phyloP scores from a whole-genome alignment of 2,113 vertebrate species.

The Myrmophylax atrothorax region DNA sequence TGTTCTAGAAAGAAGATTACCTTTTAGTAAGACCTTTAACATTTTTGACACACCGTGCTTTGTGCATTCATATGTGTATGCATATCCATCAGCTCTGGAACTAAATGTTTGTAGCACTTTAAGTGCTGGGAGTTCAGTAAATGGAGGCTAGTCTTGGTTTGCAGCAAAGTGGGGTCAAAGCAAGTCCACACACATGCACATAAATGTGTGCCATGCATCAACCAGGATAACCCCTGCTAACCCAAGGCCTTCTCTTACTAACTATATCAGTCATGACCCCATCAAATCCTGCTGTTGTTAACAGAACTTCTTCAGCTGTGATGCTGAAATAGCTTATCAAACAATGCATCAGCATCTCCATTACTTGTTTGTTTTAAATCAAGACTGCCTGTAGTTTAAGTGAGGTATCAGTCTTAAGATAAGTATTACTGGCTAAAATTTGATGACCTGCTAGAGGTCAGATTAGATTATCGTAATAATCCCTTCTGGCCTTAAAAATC shows the following conservation, averaged over 20 bases:
- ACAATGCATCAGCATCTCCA: neutral
- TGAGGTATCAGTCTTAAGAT: neutral
- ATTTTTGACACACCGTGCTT: neutral
- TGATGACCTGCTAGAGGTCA: neutral
- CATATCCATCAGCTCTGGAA: neutral
- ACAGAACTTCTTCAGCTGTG: neutral
- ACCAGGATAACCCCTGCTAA: neutral
- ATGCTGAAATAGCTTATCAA: neutral
- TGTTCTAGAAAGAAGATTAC: neutral
- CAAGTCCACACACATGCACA: rapidly evolving
- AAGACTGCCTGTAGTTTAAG: neutral
- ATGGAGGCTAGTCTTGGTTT: neutral
- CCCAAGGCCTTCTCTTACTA: neutral
- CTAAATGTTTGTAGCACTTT: neutral
- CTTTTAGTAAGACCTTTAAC: neutral
- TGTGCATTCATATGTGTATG: neutral
- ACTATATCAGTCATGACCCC: neutral
- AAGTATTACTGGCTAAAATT: neutral
- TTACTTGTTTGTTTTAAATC: neutral
- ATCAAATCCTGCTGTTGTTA: neutral
- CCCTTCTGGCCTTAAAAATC: neutral
- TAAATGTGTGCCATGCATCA: neutral
- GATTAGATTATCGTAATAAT: neutral
- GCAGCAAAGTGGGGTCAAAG: neutral
- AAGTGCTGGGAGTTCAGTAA: neutral